phyloP scores from a whole-genome alignment of 2,113 vertebrate genomes.

The Trogon surrucura region DNA sequence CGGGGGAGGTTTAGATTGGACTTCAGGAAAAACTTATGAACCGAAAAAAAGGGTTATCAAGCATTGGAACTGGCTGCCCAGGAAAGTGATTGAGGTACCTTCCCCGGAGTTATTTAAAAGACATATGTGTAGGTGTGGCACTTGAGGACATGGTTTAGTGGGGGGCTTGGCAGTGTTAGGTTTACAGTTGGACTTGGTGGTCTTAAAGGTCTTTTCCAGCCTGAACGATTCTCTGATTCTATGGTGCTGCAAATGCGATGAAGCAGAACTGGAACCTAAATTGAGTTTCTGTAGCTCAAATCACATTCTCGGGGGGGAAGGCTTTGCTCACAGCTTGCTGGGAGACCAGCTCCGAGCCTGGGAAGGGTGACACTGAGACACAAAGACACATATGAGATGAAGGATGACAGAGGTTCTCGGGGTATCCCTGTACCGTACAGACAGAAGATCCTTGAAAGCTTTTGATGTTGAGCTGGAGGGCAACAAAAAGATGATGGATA shows the following conservation, averaged over 20 bases:
- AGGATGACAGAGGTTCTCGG: neutral
- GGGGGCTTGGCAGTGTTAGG: neutral
- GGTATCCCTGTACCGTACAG: neutral
- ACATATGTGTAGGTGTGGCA: neutral
- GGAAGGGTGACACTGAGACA: neutral
- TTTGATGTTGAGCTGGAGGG: neutral
- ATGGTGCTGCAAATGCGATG: neutral
- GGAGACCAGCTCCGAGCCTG: neutral
- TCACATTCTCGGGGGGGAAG: fast-evolving
- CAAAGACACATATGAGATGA: neutral
- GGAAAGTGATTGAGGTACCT: neutral
- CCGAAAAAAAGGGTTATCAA: neutral
- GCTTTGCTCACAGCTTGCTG: neutral
- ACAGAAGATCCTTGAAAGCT: neutral
- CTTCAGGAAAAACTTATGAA: neutral
- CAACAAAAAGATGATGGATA: neutral
- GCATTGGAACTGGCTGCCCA: neutral
- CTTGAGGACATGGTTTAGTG: neutral
- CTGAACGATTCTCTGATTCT: neutral
- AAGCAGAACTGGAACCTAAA: neutral
- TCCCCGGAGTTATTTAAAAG: neutral
- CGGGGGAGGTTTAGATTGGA: neutral
- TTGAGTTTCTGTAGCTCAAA: neutral
- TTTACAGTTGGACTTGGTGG: neutral
- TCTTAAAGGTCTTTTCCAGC: neutral